These are phyloP conservation scores for Meda fulgida DNA, from an alignment of 2,797 vertebrate genomes.

Conservation along the genomic window DNA sequence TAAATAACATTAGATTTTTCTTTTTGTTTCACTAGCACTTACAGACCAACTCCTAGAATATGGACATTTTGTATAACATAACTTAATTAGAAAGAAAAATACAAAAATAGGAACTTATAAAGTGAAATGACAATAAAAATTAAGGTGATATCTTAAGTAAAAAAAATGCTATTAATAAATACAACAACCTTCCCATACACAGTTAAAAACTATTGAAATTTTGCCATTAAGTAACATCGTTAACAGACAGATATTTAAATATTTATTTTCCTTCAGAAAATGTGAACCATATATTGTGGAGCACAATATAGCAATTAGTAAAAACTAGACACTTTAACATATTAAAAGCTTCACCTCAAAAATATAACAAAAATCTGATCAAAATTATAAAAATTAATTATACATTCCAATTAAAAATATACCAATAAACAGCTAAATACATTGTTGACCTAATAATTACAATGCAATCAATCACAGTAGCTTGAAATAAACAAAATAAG, in stretches of 20 bases:
- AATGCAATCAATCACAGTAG: conserved; percentile 99
- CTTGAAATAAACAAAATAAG: conserved; percentile 99
- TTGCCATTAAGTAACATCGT: conserved; percentile 99
- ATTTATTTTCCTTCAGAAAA: conserved; percentile 99
- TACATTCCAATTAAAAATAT: conserved; percentile 99
- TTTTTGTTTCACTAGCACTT: conserved; percentile 99
- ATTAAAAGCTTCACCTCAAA: conserved; percentile 99
- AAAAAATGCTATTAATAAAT: conserved; percentile 99
- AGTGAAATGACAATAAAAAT: conserved; percentile 99
- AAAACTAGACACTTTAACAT: conserved; percentile 99
- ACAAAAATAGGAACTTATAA: conserved; percentile 99
- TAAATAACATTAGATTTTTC: conserved; percentile 99
- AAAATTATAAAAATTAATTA: conserved; percentile 99
- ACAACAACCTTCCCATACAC: conserved; percentile 99
- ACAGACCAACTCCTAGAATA: conserved; percentile 99
- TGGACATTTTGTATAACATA: conserved; percentile 99
- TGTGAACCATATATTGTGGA: conserved; percentile 99
- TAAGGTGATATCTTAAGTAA: conserved; percentile 99
- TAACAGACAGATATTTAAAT: conserved; percentile 99
- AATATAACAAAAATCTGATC: conserved; percentile 99
- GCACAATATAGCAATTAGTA: conserved; percentile 99
- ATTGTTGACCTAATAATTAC: conserved; percentile 99
- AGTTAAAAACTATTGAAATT: conserved; percentile 99
- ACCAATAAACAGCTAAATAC: conserved; percentile 99
- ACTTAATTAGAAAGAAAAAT: conserved; percentile 99